Evolutionary conservation across 2,797 vertebrate species (phyloP), one percentile per base, ranked within the genome.

Genomic region (Etheostoma nigrum): DNA sequence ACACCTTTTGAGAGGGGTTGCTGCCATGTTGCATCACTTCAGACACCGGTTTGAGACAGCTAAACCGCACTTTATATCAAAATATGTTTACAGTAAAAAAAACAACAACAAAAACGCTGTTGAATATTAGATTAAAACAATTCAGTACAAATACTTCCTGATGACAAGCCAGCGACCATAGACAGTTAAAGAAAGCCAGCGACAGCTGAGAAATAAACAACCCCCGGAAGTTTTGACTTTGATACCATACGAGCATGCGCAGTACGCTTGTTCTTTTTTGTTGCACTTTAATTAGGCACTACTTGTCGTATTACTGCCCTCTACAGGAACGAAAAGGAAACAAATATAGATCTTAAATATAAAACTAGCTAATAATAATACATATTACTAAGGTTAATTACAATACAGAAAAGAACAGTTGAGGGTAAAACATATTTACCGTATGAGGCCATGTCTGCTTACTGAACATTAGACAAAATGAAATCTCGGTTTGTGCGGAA

Each of bases 1-100:
- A 83, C 81, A 69, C 45, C 85, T 79, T 36, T 13, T 85, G 40
- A 91, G 75, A 69, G 73, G 69, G 67, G 71, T 81, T 84, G 82
- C 81, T 89, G 92, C 91, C 94, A 94, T 93, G 67, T 94, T 94
- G 90, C 93, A 83, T 95, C 93, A 94, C 82, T 83, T 79, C 9
- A 27, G 7, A 65, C 47, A 23, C 47, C n/a, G 45, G 9, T 83
- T 13, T 1, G 12, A 33, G 6, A 63, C 44, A 55, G 23, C 3
- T 2, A 52, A 21, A 55, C 9, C 52, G 33, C 25, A 52, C 58
- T 73, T 75, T 42, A 45, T 1, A 52, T 54, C 7, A 12, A 11
- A 21, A 33, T 54, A 16, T 23, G 18, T 42, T 5, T 1, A 16
- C 19, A 16, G 1, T 40, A 40, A 40, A 11, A 36, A 36, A 0